These are phyloP conservation scores for Pyrgilauda ruficollis DNA, from an alignment of 2,113 vertebrate species.

Conservation along the genomic window DNA sequence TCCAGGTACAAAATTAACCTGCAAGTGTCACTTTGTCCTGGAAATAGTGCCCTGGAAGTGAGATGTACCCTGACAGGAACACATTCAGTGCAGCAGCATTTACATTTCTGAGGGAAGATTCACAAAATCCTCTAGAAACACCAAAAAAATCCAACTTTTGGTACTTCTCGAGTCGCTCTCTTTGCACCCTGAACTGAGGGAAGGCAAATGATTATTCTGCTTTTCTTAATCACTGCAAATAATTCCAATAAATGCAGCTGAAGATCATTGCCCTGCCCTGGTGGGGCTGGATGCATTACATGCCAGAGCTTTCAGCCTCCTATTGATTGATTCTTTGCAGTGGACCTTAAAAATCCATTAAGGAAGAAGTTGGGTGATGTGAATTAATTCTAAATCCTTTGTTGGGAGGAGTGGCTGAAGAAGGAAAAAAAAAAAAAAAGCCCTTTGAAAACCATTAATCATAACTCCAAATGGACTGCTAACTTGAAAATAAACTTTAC, in stretches of 20 bases:
- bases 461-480: slow-evolving; percentile 49
- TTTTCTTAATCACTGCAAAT: background rate
- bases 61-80: background rate
- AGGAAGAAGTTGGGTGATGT: slow-evolving; percentile 58
- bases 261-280: background rate
- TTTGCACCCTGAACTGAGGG: background rate
- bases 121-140: background rate
- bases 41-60: background rate
- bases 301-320: background rate
- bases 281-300: background rate
- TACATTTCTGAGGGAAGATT: background rate
- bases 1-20: background rate
- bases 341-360: slow-evolving; percentile 70
- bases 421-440: background rate
- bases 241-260: background rate
- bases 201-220: background rate
- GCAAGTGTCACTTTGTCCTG: background rate
- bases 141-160: background rate
- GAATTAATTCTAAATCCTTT: slow-evolving; percentile 70
- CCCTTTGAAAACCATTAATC: slow-evolving; percentile 64
- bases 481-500: slow-evolving; percentile 45
- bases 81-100: background rate
- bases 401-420: slow-evolving; percentile 17
- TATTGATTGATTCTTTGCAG: slow-evolving; percentile 67
- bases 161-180: background rate